Base-by-base conservation (phyloP, 2,113 vertebrate genomes). In the Butorides virescens region DNA sequence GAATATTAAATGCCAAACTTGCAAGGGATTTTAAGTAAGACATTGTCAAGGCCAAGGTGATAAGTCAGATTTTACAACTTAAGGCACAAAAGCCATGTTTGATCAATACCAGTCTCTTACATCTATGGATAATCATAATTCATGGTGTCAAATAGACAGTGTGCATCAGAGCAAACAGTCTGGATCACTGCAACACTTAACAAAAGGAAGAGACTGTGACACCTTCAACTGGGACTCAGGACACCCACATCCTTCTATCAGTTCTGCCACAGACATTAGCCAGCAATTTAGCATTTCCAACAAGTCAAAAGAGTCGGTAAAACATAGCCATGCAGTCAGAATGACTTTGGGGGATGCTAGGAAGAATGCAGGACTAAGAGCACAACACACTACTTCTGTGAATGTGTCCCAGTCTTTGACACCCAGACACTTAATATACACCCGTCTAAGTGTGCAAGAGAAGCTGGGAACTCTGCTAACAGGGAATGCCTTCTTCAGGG, bases 31-130 rank as follows among this genome's bases (percentile, higher is more conserved):
- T 94, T 81, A 90, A 92, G 26, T 88, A 83, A 90, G 75, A 88
- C 90, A 80, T 52, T 90, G 37, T 94, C 67, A 67, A 80, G 39
- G 79, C 47, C 42, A 47, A 84, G n/a, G 63, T 71, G 68, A 75
- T 89, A 93, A 91, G 86, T 95, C 65, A 71, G 79, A 47, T 92
- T 92, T 96, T 94, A 93, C 79, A 71, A 67, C 47, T 70, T 83
- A 78, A 90, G 86, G 52, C 72, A 80, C 47, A 84, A 81, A 86
- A 93, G 44, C 42, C 78, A 26, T 39, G 13, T 80, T 74, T 90
- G 44, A 96, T 96, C 93, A 92, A 95, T 95, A 96, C 59, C 59
- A 88, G 4, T 86, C 67, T 86, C 50, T 88, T 86, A 15, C 13
- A 76, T 82, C 42, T 76, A 13, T 77, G 75, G 26, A 77, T 68